Base-by-base conservation (phyloP, 92 coral and sea anemone genomes). In the Porites lobata region DNA sequence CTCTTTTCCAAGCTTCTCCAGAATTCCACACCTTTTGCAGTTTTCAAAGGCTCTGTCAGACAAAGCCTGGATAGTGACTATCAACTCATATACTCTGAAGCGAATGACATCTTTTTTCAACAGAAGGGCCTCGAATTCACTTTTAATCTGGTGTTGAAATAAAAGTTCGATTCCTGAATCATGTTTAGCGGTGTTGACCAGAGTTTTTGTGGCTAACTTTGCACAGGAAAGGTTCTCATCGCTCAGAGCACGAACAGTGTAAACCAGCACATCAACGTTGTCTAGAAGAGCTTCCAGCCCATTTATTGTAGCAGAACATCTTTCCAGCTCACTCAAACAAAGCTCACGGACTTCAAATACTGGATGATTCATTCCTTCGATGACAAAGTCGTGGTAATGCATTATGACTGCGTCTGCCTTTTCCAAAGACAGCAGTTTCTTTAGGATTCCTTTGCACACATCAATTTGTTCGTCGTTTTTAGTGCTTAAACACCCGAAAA, bases 281-380 rank as follows among this genome's bases (percentile, higher is more conserved):
- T 96, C 98, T 18, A 98, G 69, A 12, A 98, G 78, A n/a, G 96
- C 96, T 50, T 92, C 61, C 13, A 94, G 90, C 32, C 99, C 99
- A 75, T 94, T 98, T 24, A 96, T 92, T 18, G 92, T 89, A 53
- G 84, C 64, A 1, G 96, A 96, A 71, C 96, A 98, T 17, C 96
- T 84, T 26, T 92, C 99, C 29, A 96, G 86, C 80, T 98, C 97
- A 66, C 85, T 73, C 68, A 98, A 77, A 85, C 99, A 95, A 76
- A 98, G 82, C 80, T 95, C 98, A 47, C 99, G 94, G 63, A 96
- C 96, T 58, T 94, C 98, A 86, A 86, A 81, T 9, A 94, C 88
- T 17, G 99, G 98, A 68, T 98, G 98, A 75, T 96, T 98, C 80
- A 98, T 50, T 69, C 99, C 99, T 80, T 98, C 98, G 67, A 98